Evolutionary conservation across 2,888 invertebrate species (phyloP), one percentile per base, ranked within the genome.

Genomic region (Ectobius pallidus): DNA sequence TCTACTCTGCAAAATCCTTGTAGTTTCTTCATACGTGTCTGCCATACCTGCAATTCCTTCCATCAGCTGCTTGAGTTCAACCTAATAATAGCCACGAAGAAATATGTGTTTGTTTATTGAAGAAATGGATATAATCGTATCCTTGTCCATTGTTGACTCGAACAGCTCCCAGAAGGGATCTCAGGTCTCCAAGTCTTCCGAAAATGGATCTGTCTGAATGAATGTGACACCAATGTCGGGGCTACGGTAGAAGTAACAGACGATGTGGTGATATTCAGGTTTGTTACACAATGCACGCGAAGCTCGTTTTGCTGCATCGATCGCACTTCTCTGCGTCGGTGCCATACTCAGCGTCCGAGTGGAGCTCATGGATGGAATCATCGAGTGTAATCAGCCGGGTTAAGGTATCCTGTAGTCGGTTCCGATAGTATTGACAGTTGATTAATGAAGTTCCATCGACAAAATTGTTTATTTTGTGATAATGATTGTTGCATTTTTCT

Each of bases 141-240:
- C n/a, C 1, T 30, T 42, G 7, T 55, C 39, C 3, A 69, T 18
- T 1, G 69, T 32, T n/a, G 58, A 55, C 18, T 68, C 42, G 16
- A 49, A 68, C 25, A 49, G 68, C 30, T 68, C 52, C 68, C 68
- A 49, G 11, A 52, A 49, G 7, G n/a, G 46, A 0, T 27, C n/a
- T 18, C 68, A 68, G 7, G 18, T 39, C 20, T 68, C 44, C 4
- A 42, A 4, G 27, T 65, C 2, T 3, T 22, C 42, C 3, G 14
- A 42, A 44, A 65, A 65, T 2, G 65, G 42, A 9, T 65, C 27
- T 18, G 20, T 7, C 30, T 65, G 39, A 2, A 65, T 65, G 9
- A 22, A 0, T 4, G 44, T 4, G 22, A 25, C 6, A 25, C 30
- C 3, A 20, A 22, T 20, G 32, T 2, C 11, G 20, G 55, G 2